A percentile compares a stretch with the other conserved stretches of the same genome.
These are phyloP conservation scores for Sycobia sp. DNA, from an alignment of 1,140 invertebrate species.

Conservation along the genomic window DNA sequence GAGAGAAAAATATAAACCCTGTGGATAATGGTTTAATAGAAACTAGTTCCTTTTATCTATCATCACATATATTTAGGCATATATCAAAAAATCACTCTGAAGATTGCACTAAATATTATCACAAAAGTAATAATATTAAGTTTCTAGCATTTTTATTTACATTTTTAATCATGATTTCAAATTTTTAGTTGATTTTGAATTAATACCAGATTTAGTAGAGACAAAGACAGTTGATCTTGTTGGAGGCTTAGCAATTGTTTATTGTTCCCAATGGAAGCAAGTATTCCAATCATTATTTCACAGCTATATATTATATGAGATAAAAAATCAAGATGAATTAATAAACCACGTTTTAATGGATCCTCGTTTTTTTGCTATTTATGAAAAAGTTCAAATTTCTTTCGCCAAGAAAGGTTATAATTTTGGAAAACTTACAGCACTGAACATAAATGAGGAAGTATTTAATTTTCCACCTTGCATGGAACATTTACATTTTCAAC, in stretches of 20 bases:
- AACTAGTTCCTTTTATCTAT: conserved; percentile 43
- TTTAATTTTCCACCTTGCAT: conserved; percentile 77
- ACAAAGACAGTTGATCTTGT: conserved; percentile 59
- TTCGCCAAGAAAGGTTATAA: conserved; percentile 42
- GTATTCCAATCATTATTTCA: conserved; percentile 60
- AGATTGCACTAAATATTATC: conserved; percentile 42
- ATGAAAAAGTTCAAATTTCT: conserved; percentile 44
- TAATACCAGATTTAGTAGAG: conserved; percentile 62
- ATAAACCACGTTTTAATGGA: conserved; percentile 46
- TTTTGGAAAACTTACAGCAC: conserved; percentile 46
- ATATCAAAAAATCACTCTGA: conserved; percentile 40
- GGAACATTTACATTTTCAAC: conserved; percentile 69
- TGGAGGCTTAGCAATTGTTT: conserved; percentile 59
- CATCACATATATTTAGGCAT: conserved; percentile 47
- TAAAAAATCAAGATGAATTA: conserved; percentile 43
- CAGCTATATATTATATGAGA: conserved; percentile 56
- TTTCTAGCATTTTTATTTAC: conserved; percentile 31
- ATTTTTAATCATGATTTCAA: conserved; percentile 18
- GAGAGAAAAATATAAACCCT: conserved; percentile 29
- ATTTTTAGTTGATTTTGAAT: conserved; percentile 60
- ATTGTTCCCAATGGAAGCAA: conserved; percentile 66
- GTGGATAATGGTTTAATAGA: conserved; percentile 41
- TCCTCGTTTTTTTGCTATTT: conserved; percentile 58
- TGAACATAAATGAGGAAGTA: conserved; percentile 62
- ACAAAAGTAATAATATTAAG: conserved; percentile 45